Conservation (phyloP, 2,113 vertebrate genomes). For the Patagioenas fasciata region DNA sequence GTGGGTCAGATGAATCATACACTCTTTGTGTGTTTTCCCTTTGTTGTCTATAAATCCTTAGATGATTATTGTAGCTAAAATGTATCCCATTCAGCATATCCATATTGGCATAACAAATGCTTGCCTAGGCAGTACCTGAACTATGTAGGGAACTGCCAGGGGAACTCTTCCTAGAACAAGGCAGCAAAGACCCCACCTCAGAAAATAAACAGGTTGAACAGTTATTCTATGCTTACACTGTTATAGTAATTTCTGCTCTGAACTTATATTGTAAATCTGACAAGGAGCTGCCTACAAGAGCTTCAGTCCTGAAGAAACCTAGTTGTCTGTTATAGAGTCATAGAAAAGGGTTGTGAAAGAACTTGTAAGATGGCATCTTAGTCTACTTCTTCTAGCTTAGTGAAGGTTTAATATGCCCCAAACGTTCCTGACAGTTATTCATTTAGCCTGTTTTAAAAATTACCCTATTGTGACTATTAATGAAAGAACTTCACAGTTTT, state of each 20-base stretch:
- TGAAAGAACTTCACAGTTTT: not conserved
- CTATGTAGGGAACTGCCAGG: rapidly evolving
- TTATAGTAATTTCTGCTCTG: not conserved
- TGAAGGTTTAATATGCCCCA: not conserved
- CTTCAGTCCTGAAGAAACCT: not conserved
- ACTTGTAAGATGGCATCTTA: not conserved
- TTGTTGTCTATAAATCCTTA: slow-evolving; percentile 10
- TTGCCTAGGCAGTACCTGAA: not conserved
- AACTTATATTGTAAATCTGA: not conserved
- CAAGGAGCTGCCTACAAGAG: not conserved
- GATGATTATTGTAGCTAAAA: not conserved
- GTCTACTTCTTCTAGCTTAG: not conserved
- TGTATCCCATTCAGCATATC: not conserved
- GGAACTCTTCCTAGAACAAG: not conserved
- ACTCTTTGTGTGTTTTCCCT: not conserved
- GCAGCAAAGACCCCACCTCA: not conserved
- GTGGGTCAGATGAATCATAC: slow-evolving; percentile 20
- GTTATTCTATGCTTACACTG: not conserved
- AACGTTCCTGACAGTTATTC: not conserved
- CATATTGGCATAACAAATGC: not conserved
- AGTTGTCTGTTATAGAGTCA: not conserved
- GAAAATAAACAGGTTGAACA: not conserved
- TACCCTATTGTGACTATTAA: not conserved
- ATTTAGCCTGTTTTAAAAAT: not conserved
- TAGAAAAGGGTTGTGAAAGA: not conserved